Evolutionary conservation across 1,140 invertebrate species (phyloP), one percentile per base, ranked within the genome.

Genomic region (Muscidifurax raptorellus): DNA sequence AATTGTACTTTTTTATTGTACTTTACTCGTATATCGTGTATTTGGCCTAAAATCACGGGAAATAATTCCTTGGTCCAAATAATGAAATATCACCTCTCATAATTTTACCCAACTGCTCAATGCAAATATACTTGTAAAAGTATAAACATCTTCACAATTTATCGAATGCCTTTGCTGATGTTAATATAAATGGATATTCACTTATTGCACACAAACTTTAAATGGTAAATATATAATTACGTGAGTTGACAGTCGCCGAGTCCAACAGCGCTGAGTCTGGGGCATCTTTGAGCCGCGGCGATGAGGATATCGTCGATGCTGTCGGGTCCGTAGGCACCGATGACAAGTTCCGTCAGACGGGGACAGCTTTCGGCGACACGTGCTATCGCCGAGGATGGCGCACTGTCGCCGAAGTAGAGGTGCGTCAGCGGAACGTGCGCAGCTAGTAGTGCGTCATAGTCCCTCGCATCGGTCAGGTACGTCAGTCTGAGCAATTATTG

Each of bases 201-300:
- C n/a, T n/a, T n/a, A n/a, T n/a, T n/a, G n/a, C n/a, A n/a, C n/a
- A n/a, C n/a, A n/a, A n/a, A n/a, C n/a, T n/a, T n/a, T n/a, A n/a
- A n/a, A n/a, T n/a, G n/a, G n/a, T n/a, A n/a, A n/a, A n/a, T n/a
- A n/a, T n/a, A 83, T 18, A 88, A 86, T 86, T 88, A 92, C 91
- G 91, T 92, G 36, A 93, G 77, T 88, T 93, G 90, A 67, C 92
- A 93, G 64, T 93, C 92, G 7, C 92, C 92, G 6, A 93, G 87
- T 47, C 89, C 92, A 81, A 93, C 76, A 2, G 92, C 90, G 30
- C 85, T 86, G 9, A 93, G 81, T 59, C 87, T 86, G 15, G 90
- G 89, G 82, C 92, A 93, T 13, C 87, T 87, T 32, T 83, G 85
- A 12, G 90, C 92, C 4, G 87, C 84, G 9, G 88, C 86, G 10